A percentile compares a stretch with the other conserved stretches of the same genome.
Evolutionary conservation across 2,888 invertebrate genomes (phyloP).

Genomic region (Pegoplata infirma): DNA sequence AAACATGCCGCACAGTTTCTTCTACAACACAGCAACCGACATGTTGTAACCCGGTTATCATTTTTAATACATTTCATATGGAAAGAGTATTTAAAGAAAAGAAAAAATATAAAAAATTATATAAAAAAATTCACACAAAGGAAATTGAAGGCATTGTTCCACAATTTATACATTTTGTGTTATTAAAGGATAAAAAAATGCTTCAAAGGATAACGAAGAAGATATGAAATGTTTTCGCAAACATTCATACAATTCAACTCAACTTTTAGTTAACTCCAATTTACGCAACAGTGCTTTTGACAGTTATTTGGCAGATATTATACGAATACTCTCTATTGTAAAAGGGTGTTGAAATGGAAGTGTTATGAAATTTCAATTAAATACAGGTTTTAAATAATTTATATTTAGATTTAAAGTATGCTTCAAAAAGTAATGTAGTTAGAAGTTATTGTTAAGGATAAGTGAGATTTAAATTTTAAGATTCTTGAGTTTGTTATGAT

Average conservation of each 20-base stretch:
- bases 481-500: no score
- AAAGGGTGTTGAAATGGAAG: no score
- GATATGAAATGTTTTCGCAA: constrained; percentile 25
- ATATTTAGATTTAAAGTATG: no score
- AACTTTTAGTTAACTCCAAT: constrained; percentile 36
- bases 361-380: background rate
- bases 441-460: no score
- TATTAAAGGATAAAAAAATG: constrained; percentile 6
- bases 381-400: no score
- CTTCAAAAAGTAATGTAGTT: no score
- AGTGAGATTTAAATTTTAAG: no score
- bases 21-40: constrained; percentile 3
- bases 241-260: constrained; percentile 27
- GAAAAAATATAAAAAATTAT: background rate
- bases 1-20: no score
- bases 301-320: constrained; percentile 52
- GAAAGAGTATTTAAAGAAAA: constrained; percentile 10
- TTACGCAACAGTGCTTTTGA: constrained; percentile 55
- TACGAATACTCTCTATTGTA: constrained; percentile 27
- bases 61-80: constrained; percentile 7
- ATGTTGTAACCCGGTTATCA: constrained; percentile 23
- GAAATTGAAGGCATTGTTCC: constrained; percentile 19
- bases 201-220: constrained; percentile 17
- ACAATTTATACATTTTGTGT: background rate
- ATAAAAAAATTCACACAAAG: background rate